Conservation (phyloP, 2,113 vertebrate species). For the Rhabdomys dilectus region DNA sequence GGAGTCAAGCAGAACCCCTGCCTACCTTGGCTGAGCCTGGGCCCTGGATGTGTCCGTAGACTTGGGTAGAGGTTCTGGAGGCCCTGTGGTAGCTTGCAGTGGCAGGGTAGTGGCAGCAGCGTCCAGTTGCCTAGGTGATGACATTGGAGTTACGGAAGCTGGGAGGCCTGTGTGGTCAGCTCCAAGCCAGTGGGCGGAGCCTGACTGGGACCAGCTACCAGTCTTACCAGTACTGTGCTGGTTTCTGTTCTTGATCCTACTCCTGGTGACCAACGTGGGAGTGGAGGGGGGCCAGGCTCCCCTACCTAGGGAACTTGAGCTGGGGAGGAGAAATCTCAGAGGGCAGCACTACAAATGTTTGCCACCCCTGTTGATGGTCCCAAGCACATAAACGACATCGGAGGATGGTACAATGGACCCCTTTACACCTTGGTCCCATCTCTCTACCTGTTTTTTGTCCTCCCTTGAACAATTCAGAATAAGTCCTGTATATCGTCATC, state of each 20-base stretch:
- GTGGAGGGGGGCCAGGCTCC: not conserved
- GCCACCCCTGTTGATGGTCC: too few species aligned
- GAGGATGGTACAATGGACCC: not conserved
- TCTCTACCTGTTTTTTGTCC: accelerated
- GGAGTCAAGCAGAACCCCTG: slow-evolving; percentile 39
- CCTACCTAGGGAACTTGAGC: not conserved
- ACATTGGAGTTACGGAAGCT: slow-evolving; percentile 83
- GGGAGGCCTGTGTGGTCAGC: slow-evolving; percentile 84
- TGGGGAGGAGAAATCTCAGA: not conserved
- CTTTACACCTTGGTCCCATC: not conserved
- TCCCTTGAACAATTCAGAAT: not conserved
- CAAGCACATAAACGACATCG: too few species aligned
- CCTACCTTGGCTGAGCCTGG: slow-evolving; percentile 80
- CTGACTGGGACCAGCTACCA: not conserved
- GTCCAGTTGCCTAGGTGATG: slow-evolving; percentile 91
- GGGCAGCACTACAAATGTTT: not conserved
- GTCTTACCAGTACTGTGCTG: too few species aligned
- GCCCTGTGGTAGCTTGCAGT: slow-evolving; percentile 18
- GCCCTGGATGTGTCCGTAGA: slow-evolving; percentile 79
- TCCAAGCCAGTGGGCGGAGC: slow-evolving; percentile 67
- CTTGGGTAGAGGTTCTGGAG: not conserved
- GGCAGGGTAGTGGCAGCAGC: slow-evolving; percentile 78
- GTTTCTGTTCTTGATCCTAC: not conserved
- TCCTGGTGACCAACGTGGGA: accelerated
- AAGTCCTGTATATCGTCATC: accelerated